phyloP scores from a whole-genome alignment of 1,140 invertebrate genomes.

The Ladona fulva region DNA sequence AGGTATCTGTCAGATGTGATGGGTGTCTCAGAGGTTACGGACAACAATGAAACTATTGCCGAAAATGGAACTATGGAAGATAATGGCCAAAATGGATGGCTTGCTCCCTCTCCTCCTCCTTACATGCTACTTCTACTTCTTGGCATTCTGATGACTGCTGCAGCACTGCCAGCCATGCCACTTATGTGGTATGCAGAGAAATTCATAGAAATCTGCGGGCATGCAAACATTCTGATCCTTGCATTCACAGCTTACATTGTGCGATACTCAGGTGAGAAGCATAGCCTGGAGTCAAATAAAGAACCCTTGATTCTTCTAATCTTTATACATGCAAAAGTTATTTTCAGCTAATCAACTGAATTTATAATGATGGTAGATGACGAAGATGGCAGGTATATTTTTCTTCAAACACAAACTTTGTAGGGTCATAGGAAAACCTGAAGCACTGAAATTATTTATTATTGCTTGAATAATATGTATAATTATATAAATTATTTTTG shows the following conservation, averaged over 20 bases:
- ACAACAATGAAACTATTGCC: background rate
- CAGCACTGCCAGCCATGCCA: conserved; percentile 54
- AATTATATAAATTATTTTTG: too few species aligned
- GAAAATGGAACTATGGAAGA: background rate
- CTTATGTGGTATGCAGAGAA: conserved; percentile 69
- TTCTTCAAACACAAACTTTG: too few species aligned
- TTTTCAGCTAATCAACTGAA: too few species aligned
- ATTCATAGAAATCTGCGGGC: conserved; percentile 73
- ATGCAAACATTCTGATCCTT: conserved; percentile 71
- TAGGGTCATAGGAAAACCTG: too few species aligned
- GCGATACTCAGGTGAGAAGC: conserved; percentile 49
- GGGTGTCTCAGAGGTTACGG: background rate
- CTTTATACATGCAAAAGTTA: too few species aligned
- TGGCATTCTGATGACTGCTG: conserved; percentile 54
- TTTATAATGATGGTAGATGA: too few species aligned
- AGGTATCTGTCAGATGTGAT: background rate
- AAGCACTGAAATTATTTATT: too few species aligned
- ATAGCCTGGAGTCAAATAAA: background rate
- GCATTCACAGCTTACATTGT: conserved; percentile 71
- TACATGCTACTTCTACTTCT: conserved; percentile 39
- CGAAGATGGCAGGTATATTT: too few species aligned
- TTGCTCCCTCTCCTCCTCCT: background rate
- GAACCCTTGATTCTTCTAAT: too few species aligned
- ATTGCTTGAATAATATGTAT: too few species aligned
- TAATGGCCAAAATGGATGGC: background rate